These are phyloP conservation scores for Drosophila biarmipes DNA, from an alignment of 1,140 invertebrate species.

Conservation along the genomic window DNA sequence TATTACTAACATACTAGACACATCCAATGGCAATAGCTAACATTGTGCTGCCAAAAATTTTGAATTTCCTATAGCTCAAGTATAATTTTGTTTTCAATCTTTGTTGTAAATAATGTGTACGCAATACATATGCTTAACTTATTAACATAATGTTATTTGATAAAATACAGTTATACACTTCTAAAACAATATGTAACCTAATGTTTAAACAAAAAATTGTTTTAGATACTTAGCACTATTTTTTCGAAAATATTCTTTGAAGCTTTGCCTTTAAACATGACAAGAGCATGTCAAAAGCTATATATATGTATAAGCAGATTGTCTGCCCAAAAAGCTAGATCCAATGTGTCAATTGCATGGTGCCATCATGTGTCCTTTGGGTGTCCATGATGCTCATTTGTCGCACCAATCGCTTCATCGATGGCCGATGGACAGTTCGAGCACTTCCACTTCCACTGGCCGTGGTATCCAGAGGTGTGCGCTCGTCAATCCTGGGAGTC, in stretches of 20 bases:
- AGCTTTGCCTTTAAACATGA: neutral
- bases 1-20: slow-evolving; percentile 7
- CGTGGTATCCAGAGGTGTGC: slow-evolving; percentile 81
- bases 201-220: neutral
- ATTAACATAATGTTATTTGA: neutral
- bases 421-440: slow-evolving; percentile 84
- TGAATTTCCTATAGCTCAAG: neutral
- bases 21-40: slow-evolving; percentile 42
- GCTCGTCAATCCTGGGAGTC: slow-evolving; percentile 67
- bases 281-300: too few species aligned
- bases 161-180: neutral
- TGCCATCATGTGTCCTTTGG: slow-evolving; percentile 90
- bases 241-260: neutral
- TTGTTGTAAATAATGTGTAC: neutral
- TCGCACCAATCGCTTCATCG: slow-evolving; percentile 88
- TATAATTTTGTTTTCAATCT: too few species aligned
- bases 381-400: slow-evolving; percentile 92
- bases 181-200: neutral
- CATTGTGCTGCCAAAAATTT: slow-evolving; percentile 23
- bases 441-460: slow-evolving; percentile 32
- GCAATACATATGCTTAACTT: neutral
- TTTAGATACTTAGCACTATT: too few species aligned
- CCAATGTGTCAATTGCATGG: slow-evolving; percentile 93
- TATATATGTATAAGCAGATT: too few species aligned
- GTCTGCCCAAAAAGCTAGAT: slow-evolving; percentile 85